Conservation (phyloP, 2,888 invertebrate genomes). For the Microplitis manilae region DNA sequence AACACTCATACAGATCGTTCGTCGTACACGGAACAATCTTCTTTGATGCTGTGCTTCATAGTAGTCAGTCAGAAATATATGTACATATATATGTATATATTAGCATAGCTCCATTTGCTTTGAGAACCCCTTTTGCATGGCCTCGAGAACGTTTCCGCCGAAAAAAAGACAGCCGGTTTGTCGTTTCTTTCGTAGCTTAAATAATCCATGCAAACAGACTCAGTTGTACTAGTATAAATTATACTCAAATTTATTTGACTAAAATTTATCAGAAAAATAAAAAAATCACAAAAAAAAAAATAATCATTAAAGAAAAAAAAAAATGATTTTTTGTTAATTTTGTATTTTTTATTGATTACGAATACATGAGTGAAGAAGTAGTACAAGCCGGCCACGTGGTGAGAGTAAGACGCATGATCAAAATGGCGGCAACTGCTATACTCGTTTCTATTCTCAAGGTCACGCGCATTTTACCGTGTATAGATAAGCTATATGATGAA, state of each 20-base stretch:
- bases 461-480: constrained; percentile 35
- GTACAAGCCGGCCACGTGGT: constrained; percentile 60
- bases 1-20: background rate
- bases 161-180: constrained; percentile 52
- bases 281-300: background rate
- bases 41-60: background rate
- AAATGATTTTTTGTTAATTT: constrained; percentile 2
- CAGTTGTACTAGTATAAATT: constrained; percentile 9
- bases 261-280: constrained; percentile 1
- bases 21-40: constrained; percentile 10
- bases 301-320: background rate
- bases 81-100: constrained; percentile 15
- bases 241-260: background rate
- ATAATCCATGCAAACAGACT: constrained; percentile 14
- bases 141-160: constrained; percentile 65
- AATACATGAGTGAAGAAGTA: constrained; percentile 24
- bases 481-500: constrained; percentile 39
- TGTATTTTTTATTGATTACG: background rate
- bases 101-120: constrained; percentile 18
- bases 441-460: constrained; percentile 46
- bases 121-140: constrained; percentile 56
- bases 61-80: constrained; percentile 9
- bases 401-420: constrained; percentile 58
- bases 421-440: constrained; percentile 63
- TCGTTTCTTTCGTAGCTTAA: background rate